Evolutionary conservation across 2,888 invertebrate species (phyloP), one percentile per base, ranked within the genome.

Genomic region (Troides aeacus): DNA sequence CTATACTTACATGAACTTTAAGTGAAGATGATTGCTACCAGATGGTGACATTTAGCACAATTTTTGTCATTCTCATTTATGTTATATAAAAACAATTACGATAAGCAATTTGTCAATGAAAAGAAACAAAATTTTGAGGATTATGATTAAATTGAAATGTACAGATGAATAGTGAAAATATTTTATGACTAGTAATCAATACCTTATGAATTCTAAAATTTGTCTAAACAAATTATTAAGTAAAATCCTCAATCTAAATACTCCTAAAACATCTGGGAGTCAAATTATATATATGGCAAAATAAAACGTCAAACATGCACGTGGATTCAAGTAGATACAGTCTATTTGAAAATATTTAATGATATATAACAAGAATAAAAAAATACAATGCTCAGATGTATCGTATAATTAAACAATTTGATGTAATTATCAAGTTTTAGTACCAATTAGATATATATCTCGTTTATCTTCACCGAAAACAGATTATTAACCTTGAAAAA

Each of bases 381-480:
- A 68, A 56, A 68, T 62, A 63, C 59, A 67, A 63, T 60, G 66
- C 60, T 42, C 36, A 53, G 59, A 58, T 70, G 15, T 30, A 30
- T 30, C 7, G 66, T 71, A 68, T 72, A 69, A 72, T 72, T 72
- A 68, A 53, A 42, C 56, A 71, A 60, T 18, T 30, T 72, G 59
- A 66, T 71, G 69, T 74, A 73, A 75, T 75, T 74, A 73, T 76
- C 74, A 73, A 75, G 74, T 80, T 82, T 84, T 84, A 83, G 82
- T 79, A 79, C 80, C 78, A 80, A 73, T 78, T 72, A 84, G 87
- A 88, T 88, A 71, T 53, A 46, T 83, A 87, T 87, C 87, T 82
- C 71, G 74, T 77, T 77, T 79, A 74, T 80, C 72, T 71, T 74
- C 78, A 80, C 82, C 81, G 73, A 79, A 78, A 81, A 81, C 77